Evolutionary conservation across 2,888 invertebrate genomes (phyloP).

Genomic region (Arenicola marina): DNA sequence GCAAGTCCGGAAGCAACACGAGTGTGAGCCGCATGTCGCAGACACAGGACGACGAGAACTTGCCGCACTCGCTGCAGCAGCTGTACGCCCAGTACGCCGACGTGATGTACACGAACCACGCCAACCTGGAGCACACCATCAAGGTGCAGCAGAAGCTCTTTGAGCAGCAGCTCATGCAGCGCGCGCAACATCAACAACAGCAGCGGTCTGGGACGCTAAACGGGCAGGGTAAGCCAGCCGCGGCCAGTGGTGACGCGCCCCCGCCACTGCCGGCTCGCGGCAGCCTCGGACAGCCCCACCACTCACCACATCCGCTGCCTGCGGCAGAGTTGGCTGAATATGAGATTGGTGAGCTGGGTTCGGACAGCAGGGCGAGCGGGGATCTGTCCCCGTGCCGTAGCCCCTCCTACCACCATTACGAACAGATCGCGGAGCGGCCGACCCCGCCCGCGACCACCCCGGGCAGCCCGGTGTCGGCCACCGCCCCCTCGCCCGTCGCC

Average conservation of each 20-base stretch:
- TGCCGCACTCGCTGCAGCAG: constrained; percentile 53
- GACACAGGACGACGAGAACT: constrained; percentile 21
- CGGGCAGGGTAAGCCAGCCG: neutral
- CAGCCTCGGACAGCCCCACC: neutral
- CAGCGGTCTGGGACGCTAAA: too few species aligned
- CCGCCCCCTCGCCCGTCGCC: neutral
- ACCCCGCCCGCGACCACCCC: neutral
- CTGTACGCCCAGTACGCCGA: constrained; percentile 63
- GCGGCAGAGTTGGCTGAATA: too few species aligned
- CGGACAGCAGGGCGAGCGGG: too few species aligned
- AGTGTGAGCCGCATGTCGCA: constrained; percentile 27
- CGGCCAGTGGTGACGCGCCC: neutral
- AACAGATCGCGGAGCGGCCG: too few species aligned
- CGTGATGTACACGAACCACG: constrained; percentile 74
- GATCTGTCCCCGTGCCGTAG: neutral
- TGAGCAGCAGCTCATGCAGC: constrained; percentile 50
- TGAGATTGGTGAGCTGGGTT: too few species aligned
- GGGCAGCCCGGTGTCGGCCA: neutral
- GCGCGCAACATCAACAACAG: neutral
- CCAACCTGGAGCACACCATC: constrained; percentile 73
- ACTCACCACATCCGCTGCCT: neutral
- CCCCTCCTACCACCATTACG: too few species aligned
- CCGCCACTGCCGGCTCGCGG: neutral
- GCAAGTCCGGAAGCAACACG: constrained; percentile 17
- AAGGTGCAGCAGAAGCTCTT: constrained; percentile 70